Evolutionary conservation across 2,113 vertebrate genomes (phyloP).

Genomic region (Amblyopsis rosae): DNA sequence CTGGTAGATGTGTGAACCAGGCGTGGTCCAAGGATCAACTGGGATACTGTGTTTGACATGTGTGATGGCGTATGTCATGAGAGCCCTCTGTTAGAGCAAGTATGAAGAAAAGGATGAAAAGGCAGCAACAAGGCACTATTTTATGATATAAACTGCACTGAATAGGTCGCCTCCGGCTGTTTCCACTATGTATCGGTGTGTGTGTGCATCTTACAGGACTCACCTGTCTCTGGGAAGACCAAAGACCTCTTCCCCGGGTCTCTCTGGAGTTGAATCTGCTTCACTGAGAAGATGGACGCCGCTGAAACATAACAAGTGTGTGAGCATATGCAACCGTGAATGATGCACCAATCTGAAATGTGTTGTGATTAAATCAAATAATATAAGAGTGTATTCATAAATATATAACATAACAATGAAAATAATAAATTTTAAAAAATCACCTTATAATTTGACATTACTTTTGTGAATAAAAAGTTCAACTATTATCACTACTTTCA

Average conservation of each 20-base stretch:
- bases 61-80: constrained; percentile 42
- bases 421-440: too few relatives aligned
- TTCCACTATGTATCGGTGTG: not conserved
- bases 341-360: too few relatives aligned
- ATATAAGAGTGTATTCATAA: too few relatives aligned
- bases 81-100: constrained; percentile 25
- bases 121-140: constrained; percentile 29
- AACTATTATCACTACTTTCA: too few relatives aligned
- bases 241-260: constrained; percentile 81
- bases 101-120: not conserved
- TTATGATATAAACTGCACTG: constrained; percentile 3
- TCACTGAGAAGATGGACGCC: constrained; percentile 80
- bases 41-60: constrained; percentile 16
- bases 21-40: constrained; percentile 1
- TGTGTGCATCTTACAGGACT: constrained; percentile 32
- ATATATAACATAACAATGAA: too few relatives aligned
- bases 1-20: constrained; percentile 8
- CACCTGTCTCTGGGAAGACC: constrained; percentile 74
- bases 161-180: not conserved
- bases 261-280: constrained; percentile 79
- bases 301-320: constrained; percentile 57
- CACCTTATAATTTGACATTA: too few relatives aligned
- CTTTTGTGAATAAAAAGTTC: too few relatives aligned
- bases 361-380: too few relatives aligned
- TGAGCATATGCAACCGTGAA: constrained; percentile 1